Percentiles rank a stretch among this genome's conserved stretches.
Evolutionary conservation across 2,888 invertebrate genomes (phyloP).

Genomic region (Oxycera nigricornis): DNA sequence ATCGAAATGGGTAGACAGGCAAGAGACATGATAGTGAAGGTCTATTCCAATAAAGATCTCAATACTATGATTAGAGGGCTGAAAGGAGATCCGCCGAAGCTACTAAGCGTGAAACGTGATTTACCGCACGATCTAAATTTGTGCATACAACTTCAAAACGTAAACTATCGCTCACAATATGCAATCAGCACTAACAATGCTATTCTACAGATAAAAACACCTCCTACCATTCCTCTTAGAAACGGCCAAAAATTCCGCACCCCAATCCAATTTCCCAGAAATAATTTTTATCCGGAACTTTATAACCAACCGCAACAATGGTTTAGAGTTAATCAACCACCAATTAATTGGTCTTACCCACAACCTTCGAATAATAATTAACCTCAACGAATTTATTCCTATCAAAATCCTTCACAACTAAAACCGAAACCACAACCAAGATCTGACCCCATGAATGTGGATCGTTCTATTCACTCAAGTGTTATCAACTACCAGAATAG

Average conservation of each 20-base stretch:
- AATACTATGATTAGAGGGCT: conserved; percentile 34
- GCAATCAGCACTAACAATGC: too few species aligned
- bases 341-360: not conserved
- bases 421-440: too few species aligned
- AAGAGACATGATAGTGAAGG: not conserved
- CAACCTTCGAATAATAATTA: not conserved
- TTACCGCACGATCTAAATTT: conserved; percentile 22
- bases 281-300: not conserved
- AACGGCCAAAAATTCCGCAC: not conserved
- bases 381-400: not conserved
- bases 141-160: not conserved
- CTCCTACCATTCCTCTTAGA: not conserved
- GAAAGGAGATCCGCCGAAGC: conserved; percentile 25
- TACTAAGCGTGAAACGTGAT: conserved; percentile 35
- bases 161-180: not conserved
- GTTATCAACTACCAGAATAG: too few species aligned
- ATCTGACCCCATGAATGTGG: too few species aligned
- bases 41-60: conserved; percentile 27
- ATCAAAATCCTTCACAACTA: not conserved
- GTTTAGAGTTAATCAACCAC: not conserved
- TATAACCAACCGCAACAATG: not conserved
- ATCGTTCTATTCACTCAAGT: too few species aligned
- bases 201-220: too few species aligned
- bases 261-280: not conserved
- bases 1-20: conserved; percentile 30